Base-by-base conservation (phyloP, 1,140 invertebrate genomes). In the Drosophila burlai region DNA sequence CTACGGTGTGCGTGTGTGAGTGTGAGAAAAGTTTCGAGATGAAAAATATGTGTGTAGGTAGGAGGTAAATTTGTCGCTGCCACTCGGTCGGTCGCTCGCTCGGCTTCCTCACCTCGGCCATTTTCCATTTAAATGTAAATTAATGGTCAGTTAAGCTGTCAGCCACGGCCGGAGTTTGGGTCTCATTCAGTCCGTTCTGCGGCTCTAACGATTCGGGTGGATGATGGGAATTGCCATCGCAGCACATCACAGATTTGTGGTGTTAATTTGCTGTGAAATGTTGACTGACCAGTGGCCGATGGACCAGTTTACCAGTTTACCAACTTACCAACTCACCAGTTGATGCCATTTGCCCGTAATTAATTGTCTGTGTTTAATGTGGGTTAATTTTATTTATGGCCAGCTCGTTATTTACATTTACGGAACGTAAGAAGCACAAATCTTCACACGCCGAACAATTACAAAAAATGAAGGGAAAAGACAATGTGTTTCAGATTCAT, bases 311-410 rank as follows among this genome's bases (percentile, higher is more conserved):
- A 49, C 46, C 49, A 50, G 49, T 31, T 52, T 52, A 52, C 49
- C 49, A 52, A 52, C 49, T 60, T 52, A 59, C 69, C 69, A 73
- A 54, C 40, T 69, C 55, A 58, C 57, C 67, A 73, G 69, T 57
- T 80, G 69, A 80, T 74, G 77, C 69, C 71, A 59, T 75, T 71
- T 74, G 63, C 46, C 67, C 64, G 81, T 90, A 90, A 90, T 90
- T 90, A 90, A 90, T 90, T 85, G 85, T 61, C 82, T 85, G 85
- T 90, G 86, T 91, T 91, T 86, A 90, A 85, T 90, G 83, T 91
- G 85, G 82, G 86, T 90, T 90, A 91, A 90, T 91, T 90, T 90
- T 90, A 91, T 90, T 90, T 90, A 91, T 90, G 81, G 72, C 65
- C 57, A 38, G 78, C 78, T 84, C 79, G 85, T 90, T 69, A 90